Percentiles rank a stretch among this genome's conserved stretches.
Evolutionary conservation across 2,113 vertebrate species (phyloP).

Genomic region (Ptyas mucosa): DNA sequence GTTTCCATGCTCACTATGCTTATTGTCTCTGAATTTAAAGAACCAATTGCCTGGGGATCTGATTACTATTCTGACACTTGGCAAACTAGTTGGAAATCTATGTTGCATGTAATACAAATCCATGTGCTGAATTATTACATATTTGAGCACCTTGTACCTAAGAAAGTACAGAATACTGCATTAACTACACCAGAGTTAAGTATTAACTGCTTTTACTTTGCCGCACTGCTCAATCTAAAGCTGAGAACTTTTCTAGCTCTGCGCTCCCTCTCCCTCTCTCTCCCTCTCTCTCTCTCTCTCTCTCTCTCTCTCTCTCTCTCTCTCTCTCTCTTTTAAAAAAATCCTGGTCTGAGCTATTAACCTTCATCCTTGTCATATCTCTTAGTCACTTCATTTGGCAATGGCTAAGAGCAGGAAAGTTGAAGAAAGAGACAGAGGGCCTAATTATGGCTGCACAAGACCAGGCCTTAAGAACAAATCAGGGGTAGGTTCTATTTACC

Average conservation of each 20-base stretch:
- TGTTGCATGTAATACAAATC: neutral
- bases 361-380: neutral
- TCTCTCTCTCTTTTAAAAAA: no score
- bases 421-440: neutral
- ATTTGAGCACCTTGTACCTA: neutral
- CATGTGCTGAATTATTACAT: neutral
- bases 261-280: no score
- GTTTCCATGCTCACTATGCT: neutral
- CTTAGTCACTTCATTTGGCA: neutral
- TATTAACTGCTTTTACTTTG: neutral
- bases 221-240: neutral
- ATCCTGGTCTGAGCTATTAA: neutral
- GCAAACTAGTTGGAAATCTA: neutral
- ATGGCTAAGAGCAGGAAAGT: neutral
- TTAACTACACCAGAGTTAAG: neutral
- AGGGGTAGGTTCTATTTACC: no score
- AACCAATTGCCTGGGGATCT: neutral
- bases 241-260: neutral
- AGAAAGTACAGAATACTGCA: neutral
- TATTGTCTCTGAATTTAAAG: neutral
- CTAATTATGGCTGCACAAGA: neutral
- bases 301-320: no score
- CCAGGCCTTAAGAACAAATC: neutral
- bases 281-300: no score
- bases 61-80: neutral